Base-by-base conservation (phyloP, 2,797 vertebrate species). In the Crenichthys baileyi region DNA sequence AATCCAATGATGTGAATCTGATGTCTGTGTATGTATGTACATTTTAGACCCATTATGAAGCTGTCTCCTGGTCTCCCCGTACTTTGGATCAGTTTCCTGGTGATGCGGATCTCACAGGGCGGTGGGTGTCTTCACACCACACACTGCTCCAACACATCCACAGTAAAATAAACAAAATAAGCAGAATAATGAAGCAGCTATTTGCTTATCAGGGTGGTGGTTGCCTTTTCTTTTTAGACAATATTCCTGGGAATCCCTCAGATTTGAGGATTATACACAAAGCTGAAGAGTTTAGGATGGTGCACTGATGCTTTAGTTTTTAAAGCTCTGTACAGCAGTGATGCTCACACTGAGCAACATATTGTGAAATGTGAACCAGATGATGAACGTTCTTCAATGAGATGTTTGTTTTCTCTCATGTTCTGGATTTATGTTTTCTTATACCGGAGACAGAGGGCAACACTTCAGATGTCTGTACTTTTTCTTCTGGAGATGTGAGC, bases 11-110 rank as follows among this genome's bases (percentile, higher is more conserved):
- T 46, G 22, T 26, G 67, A 46, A 70, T 70, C 67, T 44, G 22
- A 46, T 44, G 5, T 16, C 41, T 46, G 22, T 46, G 22, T 68
- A 9, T 68, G 39, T 44, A 24, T 44, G 24, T 22, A 11, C 2
- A 44, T 7, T 46, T 46, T 46, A 90, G 85, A 72, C 70, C 65
- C 36, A 56, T 15, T 5, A 91, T 88, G 87, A 85, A 74, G 80
- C 36, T 58, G 50, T 39, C 72, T 75, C 31, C 71, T 63, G 39
- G 77, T 51, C 24, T 29, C 61, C 72, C 26, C 29, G 0, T 77
- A 0, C 22, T 85, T 24, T 88, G 87, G 81, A 39, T 31, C 31
- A 12, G 4, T 79, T 63, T 89, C 9, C 80, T 90, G 78, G 3
- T 86, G 55, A 51, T 84, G 26, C 53, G 31, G 68, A 53, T 48